Conservation (phyloP, 2,888 invertebrate species). For the Liodrosophila aerea region DNA sequence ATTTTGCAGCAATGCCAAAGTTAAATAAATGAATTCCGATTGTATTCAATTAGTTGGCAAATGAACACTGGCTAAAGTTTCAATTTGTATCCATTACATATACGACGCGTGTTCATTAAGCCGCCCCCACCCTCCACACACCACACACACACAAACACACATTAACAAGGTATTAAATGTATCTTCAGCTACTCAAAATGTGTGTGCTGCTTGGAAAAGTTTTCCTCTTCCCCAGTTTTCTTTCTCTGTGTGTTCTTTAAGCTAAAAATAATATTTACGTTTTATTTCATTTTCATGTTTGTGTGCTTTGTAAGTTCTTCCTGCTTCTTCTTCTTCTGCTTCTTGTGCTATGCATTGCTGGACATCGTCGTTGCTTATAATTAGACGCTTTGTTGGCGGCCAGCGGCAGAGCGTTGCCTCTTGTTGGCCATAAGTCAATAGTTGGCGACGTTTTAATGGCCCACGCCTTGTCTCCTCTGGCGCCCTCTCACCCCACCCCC, state of each 20-base stretch:
- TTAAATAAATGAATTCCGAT: slow-evolving; percentile 57
- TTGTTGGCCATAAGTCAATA: slow-evolving; percentile 70
- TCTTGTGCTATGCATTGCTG: no score
- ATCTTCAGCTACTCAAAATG: slow-evolving; percentile 16
- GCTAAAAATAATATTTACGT: slow-evolving; percentile 70
- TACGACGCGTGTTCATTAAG: slow-evolving; percentile 51
- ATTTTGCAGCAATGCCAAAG: slow-evolving; percentile 46
- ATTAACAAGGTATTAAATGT: slow-evolving; percentile 39
- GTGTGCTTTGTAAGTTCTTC: slow-evolving; percentile 42
- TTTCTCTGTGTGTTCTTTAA: slow-evolving; percentile 2
- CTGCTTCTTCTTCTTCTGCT: slow-evolving; percentile 22
- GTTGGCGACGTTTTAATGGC: slow-evolving; percentile 72
- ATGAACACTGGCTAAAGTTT: slow-evolving; percentile 61
- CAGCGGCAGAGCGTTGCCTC: slow-evolving; percentile 20
- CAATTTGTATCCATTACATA: slow-evolving; percentile 54
- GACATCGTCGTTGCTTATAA: slow-evolving; percentile 50
- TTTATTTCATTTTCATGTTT: slow-evolving; percentile 61
- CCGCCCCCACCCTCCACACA: slow-evolving; percentile 21
- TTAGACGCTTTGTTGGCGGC: slow-evolving; percentile 49
- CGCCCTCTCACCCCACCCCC: background rate
- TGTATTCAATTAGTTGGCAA: slow-evolving; percentile 62
- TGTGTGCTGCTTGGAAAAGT: slow-evolving; percentile 17
- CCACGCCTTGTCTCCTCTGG: slow-evolving; percentile 9
- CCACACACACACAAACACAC: background rate
- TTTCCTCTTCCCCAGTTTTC: no score